Evolutionary conservation across 2,797 vertebrate species (phyloP), one percentile per base, ranked within the genome.

Genomic region (Sorex maritimensis): DNA sequence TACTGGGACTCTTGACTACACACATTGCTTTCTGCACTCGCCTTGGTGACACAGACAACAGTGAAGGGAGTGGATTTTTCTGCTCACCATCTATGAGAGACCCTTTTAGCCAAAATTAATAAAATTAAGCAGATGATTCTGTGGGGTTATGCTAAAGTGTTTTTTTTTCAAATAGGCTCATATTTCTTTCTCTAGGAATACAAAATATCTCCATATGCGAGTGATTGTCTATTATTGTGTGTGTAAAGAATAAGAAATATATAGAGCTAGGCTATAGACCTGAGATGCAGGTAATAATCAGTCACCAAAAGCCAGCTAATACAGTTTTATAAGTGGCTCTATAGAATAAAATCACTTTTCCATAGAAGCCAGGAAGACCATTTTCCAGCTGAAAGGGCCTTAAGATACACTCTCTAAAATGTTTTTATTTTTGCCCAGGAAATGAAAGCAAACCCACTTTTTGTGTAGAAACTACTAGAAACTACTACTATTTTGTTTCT

Each of bases 61-160:
- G 41, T 4, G 2, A 84, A 94, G 75, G 11, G 30, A 38, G 10
- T 34, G 55, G 92, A 80, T 95, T 97, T 97, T 96, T 65, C 23
- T 97, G 96, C 75, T 63, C 94, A 98, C 97, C 97, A 98, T 97
- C 97, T 98, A 98, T 87, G 92, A 96, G 49, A 94, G 69, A 44
- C 8, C 9, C 26, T 14, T 68, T 80, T 95, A 92, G 97, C 97
- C 98, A 98, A 97, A 98, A 96, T 84, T 97, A 98, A 98, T 95
- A 94, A 78, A 95, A 95, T 90, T 93, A 97, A 97, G 95, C 94
- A 97, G 95, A 98, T 93, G 95, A 96, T 97, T 97, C 94, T 96
- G 26, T 74, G 94, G 65, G 93, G 71, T 93, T 97, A 95, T 74
- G 93, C 81, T 98, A 98, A 97, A 97, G 84, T n/a, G 96, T 94